Base-by-base conservation (phyloP, 2,113 vertebrate genomes). In the Lycaon pictus region DNA sequence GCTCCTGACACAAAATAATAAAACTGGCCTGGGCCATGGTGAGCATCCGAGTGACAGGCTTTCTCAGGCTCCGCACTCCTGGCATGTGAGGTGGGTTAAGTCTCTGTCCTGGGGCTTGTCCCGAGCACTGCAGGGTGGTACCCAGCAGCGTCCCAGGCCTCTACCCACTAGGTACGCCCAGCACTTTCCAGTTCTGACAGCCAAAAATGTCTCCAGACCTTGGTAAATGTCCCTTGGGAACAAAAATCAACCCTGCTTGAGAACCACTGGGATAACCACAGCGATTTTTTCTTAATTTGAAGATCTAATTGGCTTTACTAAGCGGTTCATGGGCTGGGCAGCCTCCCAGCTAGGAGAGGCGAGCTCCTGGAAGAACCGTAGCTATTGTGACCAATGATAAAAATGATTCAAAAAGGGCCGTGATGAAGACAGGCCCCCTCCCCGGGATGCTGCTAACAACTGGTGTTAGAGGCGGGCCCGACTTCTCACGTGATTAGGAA, bases 21-120 rank as follows among this genome's bases (percentile, higher is more conserved):
- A 62, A 55, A 17, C 13, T 11, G 25, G 29, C 72, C 23, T 19
- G 4, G 10, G 51, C 22, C 0, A 0, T 2, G 19, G 12, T 0
- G 7, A 4, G 35, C 22, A 0, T n/a, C 32, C n/a, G 43, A 16
- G 23, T 9, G 35, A 35, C 10, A 0, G 9, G 51, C 9, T 4
- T 65, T 76, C 51, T 43, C n/a, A 4, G 48, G 29, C 20, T 80
- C 35, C 0, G 11, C 15, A 0, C 53, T 11, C 0, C 3, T 22
- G 69, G 27, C 29, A 3, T 5, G 8, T 2, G 43, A 25, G 20
- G 20, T 58, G 17, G 5, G 29, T 3, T 1, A 2, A 4, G 5
- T 60, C 81, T 91, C 29, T 0, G 9, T 19, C 5, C 3, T 2
- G 62, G 43, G 19, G 19, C 1, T 43, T 1, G 2, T 23, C 58